Percentiles rank a stretch among this genome's conserved stretches.
phyloP scores from a whole-genome alignment of 2,797 vertebrate genomes.

The Telmatherina bonti region DNA sequence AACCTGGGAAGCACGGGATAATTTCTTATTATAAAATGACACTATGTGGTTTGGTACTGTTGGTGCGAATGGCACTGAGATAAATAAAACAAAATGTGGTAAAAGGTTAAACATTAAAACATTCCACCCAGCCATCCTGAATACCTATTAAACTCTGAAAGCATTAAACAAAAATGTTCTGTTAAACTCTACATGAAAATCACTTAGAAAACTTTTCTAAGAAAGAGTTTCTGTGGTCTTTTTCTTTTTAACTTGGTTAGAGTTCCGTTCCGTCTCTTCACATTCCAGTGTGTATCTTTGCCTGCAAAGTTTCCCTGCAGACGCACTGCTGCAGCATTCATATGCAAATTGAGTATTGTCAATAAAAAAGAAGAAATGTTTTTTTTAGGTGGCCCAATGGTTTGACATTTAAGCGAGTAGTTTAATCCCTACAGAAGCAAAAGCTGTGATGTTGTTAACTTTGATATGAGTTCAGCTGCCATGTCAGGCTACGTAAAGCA shows the following conservation, averaged over 20 bases:
- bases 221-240: not conserved
- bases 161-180: not conserved
- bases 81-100: not conserved
- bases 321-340: conserved; percentile 10
- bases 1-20: conserved; percentile 10
- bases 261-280: not conserved
- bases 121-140: too few species aligned
- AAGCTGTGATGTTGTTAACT: conserved; percentile 5
- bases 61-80: conserved; percentile 24
- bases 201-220: not conserved
- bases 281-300: not conserved
- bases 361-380: conserved; percentile 23
- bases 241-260: not conserved
- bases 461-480: not conserved
- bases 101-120: conserved; percentile 28
- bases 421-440: conserved; percentile 11
- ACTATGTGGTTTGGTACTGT: conserved; percentile 17
- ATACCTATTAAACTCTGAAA: not conserved
- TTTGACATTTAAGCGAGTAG: conserved; percentile 9
- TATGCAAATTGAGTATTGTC: conserved; percentile 20
- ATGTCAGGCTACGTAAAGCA: conserved; percentile 17
- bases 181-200: too few species aligned
- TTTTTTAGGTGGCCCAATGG: conserved; percentile 9
- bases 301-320: conserved; percentile 4
- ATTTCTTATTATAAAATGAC: conserved; percentile 34